Evolutionary conservation across 2,888 invertebrate species (phyloP).

Genomic region (Listrodromus nycthemerus): DNA sequence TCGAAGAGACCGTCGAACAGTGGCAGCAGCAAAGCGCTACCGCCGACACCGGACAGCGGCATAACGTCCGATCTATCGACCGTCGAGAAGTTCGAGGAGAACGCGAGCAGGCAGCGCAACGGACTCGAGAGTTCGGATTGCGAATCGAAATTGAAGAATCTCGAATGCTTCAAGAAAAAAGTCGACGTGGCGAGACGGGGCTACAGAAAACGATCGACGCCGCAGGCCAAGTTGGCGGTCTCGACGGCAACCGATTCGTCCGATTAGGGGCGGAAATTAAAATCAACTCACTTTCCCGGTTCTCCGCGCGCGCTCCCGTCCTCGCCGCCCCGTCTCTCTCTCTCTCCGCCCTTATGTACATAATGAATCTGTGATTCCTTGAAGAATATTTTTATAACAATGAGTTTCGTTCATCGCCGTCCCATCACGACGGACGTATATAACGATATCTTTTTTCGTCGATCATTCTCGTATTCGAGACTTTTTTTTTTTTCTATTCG

Average conservation of each 20-base stretch:
- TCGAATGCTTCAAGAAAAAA: constrained; percentile 79
- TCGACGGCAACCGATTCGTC: constrained; percentile 77
- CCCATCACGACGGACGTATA: constrained; percentile 47
- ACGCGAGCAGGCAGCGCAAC: constrained; percentile 65
- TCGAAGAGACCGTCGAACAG: constrained; percentile 68
- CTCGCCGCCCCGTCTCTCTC: constrained; percentile 38
- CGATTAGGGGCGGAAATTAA: constrained; percentile 70
- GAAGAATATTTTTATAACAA: constrained; percentile 81
- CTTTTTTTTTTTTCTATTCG: constrained; percentile 50
- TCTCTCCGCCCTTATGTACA: constrained; percentile 75
- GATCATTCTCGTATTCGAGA: constrained; percentile 61
- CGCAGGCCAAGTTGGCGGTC: constrained; percentile 54
- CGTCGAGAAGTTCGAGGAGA: constrained; percentile 73
- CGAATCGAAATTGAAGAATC: constrained; percentile 73
- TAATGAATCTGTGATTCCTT: constrained; percentile 81
- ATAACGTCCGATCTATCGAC: constrained; percentile 81
- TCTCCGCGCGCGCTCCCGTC: constrained; percentile 13
- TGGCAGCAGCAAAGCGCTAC: constrained; percentile 69
- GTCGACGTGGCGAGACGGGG: constrained; percentile 78
- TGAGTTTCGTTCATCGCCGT: constrained; percentile 73
- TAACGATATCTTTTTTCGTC: constrained; percentile 66
- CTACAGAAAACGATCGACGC: constrained; percentile 74
- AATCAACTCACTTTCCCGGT: not conserved
- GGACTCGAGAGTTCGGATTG: constrained; percentile 77
- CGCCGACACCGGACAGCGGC: constrained; percentile 81